Percentiles rank a stretch among this genome's conserved stretches.
Conservation (phyloP, 2,888 invertebrate genomes). For the Cremastobaeus sp. region DNA sequence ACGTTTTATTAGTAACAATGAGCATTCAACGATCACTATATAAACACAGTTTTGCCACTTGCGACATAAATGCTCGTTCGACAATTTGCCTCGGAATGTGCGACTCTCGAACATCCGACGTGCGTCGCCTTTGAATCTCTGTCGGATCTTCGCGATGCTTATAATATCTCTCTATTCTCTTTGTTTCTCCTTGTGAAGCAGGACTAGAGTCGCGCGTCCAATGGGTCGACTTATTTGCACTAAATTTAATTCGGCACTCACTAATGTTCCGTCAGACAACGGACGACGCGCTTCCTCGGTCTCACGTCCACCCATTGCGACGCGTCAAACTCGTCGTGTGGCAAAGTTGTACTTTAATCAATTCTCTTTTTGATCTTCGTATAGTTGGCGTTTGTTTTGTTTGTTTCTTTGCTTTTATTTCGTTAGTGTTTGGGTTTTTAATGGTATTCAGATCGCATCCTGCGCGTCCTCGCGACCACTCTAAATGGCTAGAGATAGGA, state of each 20-base stretch:
- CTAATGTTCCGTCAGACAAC: background rate
- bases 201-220: constrained; percentile 37
- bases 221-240: background rate
- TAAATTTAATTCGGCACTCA: background rate
- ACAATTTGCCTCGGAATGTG: constrained; percentile 18
- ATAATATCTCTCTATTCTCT: background rate
- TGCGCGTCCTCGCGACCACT: constrained; percentile 57
- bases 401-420: constrained; percentile 17
- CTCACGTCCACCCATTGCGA: constrained; percentile 15
- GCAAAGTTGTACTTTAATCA: constrained; percentile 47
- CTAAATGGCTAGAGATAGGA: constrained; percentile 69
- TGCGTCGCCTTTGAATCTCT: constrained; percentile 63
- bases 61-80: constrained; percentile 37
- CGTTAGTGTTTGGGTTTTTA: constrained; percentile 30
- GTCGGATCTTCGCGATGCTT: constrained; percentile 13
- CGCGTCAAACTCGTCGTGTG: constrained; percentile 31
- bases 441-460: constrained; percentile 51
- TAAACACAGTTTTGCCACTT: constrained; percentile 52
- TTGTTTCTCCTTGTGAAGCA: constrained; percentile 1
- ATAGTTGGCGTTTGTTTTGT: constrained; percentile 25
- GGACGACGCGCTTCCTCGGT: background rate
- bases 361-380: constrained; percentile 18
- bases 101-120: constrained; percentile 56
- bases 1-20: constrained; percentile 71
- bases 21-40: constrained; percentile 69